Conservation (phyloP, 2,113 vertebrate species). For the Motacilla alba region DNA sequence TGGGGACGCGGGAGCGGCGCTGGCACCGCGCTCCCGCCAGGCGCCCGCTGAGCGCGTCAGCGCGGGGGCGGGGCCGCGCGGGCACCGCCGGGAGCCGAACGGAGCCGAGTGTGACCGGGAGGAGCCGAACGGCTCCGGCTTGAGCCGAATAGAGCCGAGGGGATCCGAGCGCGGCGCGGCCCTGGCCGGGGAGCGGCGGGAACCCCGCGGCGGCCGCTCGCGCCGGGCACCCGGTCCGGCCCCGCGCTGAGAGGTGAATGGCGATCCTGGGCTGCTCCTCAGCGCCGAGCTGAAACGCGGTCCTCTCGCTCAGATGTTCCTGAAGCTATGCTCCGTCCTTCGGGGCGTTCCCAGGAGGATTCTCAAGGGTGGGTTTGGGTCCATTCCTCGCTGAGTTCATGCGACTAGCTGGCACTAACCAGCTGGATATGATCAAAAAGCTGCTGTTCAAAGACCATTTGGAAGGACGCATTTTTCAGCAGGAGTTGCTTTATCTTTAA, state of each 20-base stretch:
- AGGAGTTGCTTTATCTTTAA: neutral
- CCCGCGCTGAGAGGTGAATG: accelerated
- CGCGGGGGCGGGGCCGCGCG: neutral
- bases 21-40: accelerated
- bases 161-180: neutral
- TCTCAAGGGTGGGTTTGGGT: no score
- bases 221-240: accelerated
- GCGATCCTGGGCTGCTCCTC: accelerated
- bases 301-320: accelerated
- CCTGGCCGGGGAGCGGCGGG: no score
- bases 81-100: neutral
- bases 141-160: neutral
- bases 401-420: neutral
- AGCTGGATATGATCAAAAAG: neutral
- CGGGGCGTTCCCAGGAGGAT: neutral
- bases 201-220: accelerated
- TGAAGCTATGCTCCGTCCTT: neutral
- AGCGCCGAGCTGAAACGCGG: neutral
- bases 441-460: neutral
- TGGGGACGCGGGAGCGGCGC: accelerated
- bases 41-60: neutral
- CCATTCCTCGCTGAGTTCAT: accelerated
- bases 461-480: neutral
- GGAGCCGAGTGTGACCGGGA: neutral
- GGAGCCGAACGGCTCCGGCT: neutral